These are phyloP conservation scores for Sinocyclocheilus rhinocerous DNA, from an alignment of 2,113 vertebrate species.

Conservation along the genomic window DNA sequence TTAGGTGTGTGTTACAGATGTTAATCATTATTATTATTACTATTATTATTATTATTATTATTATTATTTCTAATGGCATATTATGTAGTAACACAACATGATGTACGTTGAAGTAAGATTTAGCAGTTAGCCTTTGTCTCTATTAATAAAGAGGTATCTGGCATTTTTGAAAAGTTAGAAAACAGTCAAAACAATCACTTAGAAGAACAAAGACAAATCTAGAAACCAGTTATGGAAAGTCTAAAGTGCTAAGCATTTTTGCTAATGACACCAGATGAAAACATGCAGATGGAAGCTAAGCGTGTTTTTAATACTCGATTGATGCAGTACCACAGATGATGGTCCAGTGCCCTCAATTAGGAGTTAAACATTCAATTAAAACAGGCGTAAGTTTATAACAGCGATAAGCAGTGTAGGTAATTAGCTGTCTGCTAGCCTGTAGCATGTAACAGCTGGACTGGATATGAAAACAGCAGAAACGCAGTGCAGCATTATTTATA, in stretches of 20 bases:
- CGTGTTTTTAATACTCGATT: background rate
- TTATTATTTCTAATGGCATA: no score
- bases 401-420: background rate
- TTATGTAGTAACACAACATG: no score
- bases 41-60: no score
- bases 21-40: no score
- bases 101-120: no score
- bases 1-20: no score
- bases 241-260: background rate
- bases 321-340: background rate
- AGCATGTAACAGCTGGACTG: background rate
- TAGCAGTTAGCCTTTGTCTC: no score
- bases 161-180: background rate
- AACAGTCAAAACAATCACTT: background rate
- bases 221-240: constrained; percentile 64
- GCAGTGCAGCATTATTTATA: background rate
- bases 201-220: constrained; percentile 66
- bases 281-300: background rate
- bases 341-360: constrained; percentile 21
- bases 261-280: background rate
- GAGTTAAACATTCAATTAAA: constrained; percentile 17
- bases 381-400: constrained; percentile 7
- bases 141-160: no score
- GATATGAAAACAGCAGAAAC: background rate
- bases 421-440: constrained; percentile 13